Percentiles rank a stretch among this genome's conserved stretches.
Conservation (phyloP, 37 sponge, comb jelly and placozoan genomes). For the Chondrilla cf. caribensis region DNA sequence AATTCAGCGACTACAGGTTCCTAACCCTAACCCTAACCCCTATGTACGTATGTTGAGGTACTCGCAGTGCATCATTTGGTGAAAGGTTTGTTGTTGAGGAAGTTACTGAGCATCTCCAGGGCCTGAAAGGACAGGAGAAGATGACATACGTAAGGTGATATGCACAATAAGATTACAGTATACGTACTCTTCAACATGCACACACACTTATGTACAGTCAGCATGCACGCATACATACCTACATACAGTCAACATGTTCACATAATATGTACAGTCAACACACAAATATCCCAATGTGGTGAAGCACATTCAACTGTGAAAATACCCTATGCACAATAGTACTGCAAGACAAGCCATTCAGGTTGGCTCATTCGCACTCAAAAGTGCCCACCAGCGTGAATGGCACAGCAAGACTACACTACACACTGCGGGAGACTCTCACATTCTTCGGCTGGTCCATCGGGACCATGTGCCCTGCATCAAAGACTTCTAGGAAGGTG, state of each 20-base stretch:
- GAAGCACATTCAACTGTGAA: background rate
- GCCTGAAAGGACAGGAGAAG: background rate
- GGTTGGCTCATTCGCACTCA: no score
- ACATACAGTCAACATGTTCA: background rate
- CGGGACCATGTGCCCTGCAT: slow-evolving; percentile 37
- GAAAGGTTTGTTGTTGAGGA: slow-evolving; percentile 7
- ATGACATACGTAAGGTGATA: background rate
- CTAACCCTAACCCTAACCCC: no score
- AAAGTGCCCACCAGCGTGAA: no score
- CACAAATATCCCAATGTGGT: background rate
- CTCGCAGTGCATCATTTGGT: background rate
- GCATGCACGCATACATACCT: background rate
- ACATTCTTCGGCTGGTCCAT: slow-evolving; percentile 81
- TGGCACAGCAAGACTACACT: no score
- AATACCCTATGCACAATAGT: no score
- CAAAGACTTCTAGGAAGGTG: slow-evolving; percentile 24
- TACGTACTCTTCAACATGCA: background rate
- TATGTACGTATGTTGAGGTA: no score
- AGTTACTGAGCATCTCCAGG: background rate
- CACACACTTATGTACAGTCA: background rate
- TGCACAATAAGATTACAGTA: background rate
- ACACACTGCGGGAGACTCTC: no score
- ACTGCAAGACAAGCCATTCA: no score
- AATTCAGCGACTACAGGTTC: no score
- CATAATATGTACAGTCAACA: background rate